A percentile compares a stretch with the other conserved stretches of the same genome.
phyloP scores from a whole-genome alignment of 2,888 invertebrate genomes.

The Zaprionus lineosus region DNA sequence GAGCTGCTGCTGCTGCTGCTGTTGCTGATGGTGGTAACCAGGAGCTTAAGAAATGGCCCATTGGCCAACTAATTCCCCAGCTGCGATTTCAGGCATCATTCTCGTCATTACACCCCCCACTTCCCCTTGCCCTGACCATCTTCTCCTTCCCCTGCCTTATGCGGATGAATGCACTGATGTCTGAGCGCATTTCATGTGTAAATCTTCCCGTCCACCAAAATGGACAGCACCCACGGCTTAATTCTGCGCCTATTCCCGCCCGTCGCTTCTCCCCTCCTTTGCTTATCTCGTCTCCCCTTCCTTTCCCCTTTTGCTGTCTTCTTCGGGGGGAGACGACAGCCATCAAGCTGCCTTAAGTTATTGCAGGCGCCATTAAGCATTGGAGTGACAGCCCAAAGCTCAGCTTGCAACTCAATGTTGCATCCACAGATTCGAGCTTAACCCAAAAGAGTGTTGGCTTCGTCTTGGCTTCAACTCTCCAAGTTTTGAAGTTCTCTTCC shows the following conservation, averaged over 20 bases:
- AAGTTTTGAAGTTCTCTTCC: too few species aligned
- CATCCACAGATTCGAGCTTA: slow-evolving; percentile 14
- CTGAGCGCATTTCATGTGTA: slow-evolving; percentile 53
- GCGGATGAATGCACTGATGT: slow-evolving; percentile 19
- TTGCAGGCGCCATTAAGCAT: slow-evolving; percentile 13
- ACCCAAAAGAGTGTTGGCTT: too few species aligned
- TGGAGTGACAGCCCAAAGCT: slow-evolving; percentile 15
- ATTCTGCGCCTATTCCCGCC: slow-evolving; percentile 25
- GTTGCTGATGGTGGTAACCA: too few species aligned
- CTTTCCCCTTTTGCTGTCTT: too few species aligned
- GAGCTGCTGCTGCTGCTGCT: slow-evolving; percentile 10
- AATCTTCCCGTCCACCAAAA: slow-evolving; percentile 36
- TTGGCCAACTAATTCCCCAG: slow-evolving; percentile 40
- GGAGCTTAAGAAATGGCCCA: neutral
- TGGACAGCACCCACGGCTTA: slow-evolving; percentile 46
- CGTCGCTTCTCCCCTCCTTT: neutral
- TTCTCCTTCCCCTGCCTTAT: neutral
- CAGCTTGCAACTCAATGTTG: slow-evolving; percentile 13
- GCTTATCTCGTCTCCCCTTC: neutral
- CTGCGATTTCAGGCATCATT: slow-evolving; percentile 18
- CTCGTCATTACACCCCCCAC: neutral
- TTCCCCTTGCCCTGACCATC: neutral
- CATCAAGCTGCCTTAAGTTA: slow-evolving; percentile 39
- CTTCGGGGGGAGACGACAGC: too few species aligned
- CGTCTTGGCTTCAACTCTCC: too few species aligned